phyloP scores from a whole-genome alignment of 2,888 invertebrate species.

The Hedychridium roseum region DNA sequence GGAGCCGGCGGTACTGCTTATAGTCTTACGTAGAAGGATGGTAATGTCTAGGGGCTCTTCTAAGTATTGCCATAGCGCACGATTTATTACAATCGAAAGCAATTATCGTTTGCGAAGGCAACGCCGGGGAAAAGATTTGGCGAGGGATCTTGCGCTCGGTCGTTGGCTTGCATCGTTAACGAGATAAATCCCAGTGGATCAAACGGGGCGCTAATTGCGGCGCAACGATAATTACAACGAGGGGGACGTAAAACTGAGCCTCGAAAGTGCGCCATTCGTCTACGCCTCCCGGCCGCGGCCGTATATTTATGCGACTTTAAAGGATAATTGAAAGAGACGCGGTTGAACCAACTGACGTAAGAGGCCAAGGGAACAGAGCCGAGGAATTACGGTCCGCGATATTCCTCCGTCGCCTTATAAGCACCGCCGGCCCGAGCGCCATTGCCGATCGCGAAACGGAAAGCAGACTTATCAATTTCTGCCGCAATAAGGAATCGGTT shows the following conservation, averaged over 20 bases:
- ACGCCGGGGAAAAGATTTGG: too few species aligned
- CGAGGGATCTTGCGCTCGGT: too few species aligned
- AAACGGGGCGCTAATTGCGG: constrained; percentile 2
- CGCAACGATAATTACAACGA: constrained; percentile 4
- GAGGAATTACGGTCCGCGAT: constrained; percentile 8
- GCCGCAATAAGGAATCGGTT: constrained; percentile 7
- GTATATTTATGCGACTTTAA: constrained; percentile 16
- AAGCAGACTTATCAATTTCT: constrained; percentile 28
- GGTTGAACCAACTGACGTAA: constrained; percentile 14
- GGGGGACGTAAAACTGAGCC: not conserved
- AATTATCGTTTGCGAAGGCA: too few species aligned
- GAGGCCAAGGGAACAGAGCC: not conserved
- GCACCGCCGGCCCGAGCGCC: not conserved
- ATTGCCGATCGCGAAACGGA: constrained; percentile 27
- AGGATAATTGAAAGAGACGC: constrained; percentile 21
- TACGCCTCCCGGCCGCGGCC: not conserved
- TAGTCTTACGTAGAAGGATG: too few species aligned
- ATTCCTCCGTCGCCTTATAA: constrained; percentile 16
- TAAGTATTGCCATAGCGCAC: too few species aligned
- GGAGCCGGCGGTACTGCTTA: too few species aligned
- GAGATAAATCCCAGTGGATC: constrained; percentile 1
- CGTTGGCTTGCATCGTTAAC: not conserved
- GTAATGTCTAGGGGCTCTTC: too few species aligned
- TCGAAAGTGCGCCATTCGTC: not conserved
- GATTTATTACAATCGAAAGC: too few species aligned